Base-by-base conservation (phyloP, 2,797 vertebrate genomes). In the Scomberomorus guttatus region DNA sequence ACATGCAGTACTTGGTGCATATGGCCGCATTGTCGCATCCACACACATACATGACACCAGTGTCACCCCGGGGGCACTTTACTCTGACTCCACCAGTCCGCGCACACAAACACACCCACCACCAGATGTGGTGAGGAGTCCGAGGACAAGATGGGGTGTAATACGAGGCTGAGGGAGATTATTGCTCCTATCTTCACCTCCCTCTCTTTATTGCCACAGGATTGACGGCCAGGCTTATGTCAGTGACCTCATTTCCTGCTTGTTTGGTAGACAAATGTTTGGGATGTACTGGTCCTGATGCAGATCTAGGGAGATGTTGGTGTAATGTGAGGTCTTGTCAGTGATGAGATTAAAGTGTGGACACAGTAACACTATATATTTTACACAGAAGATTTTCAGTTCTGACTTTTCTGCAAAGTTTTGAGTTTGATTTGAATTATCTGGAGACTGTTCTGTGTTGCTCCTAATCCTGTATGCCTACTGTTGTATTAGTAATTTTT, bases 231-330 rank as follows among this genome's bases (percentile, higher is more conserved):
- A 56, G 79, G 88, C 83, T 93, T 90, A 92, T 75, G 64, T 75
- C 85, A 60, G 51, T 86, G 93, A 92, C 93, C 93, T 93, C 57
- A 63, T 92, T 93, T 91, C 57, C 88, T 80, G 72, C 77, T 50
- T 29, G 81, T 86, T 79, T 66, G 72, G 50, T 67, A 67, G 62
- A 56, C 63, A 78, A 80, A 75, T 71, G 64, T 77, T 67, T 27
- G 75, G 34, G 75, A 63, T 61, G 73, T 66, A 59, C 70, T 27
- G 75, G 61, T 77, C 52, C 72, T 39, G 81, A 86, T 72, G 77
- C 67, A 72, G 77, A 79, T 72, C 61, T 42, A 44, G 32, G 25
- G 59, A 67, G 71, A 68, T 51, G 70, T 29, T 24, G 24, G 55
- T 57, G 70, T 32, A 29, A 64, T 54, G 64, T 39, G 37, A 39